Conservation (phyloP, 1,140 invertebrate species). For the Potamilus streckersoni region DNA sequence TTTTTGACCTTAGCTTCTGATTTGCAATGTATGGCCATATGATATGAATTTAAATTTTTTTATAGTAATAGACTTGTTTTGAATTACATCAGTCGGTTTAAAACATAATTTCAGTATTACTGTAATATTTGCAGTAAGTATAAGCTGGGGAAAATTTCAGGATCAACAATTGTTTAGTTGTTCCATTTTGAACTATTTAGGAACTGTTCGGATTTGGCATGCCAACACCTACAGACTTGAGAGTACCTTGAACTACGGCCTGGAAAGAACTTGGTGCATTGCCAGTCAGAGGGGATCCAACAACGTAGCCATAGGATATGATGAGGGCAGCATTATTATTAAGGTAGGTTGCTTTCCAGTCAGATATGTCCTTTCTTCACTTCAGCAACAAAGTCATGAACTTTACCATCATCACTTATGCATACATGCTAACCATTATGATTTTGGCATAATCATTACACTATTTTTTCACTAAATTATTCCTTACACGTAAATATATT, state of each 20-base stretch:
- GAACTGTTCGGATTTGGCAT: constrained; percentile 97
- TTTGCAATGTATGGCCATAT: too few species aligned
- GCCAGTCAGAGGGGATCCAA: constrained; percentile 95
- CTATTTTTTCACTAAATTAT: too few species aligned
- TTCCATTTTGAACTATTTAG: constrained; percentile 42
- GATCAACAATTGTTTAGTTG: not conserved
- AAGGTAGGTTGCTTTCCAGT: constrained; percentile 67
- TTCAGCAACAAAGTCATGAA: too few species aligned
- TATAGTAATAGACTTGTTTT: too few species aligned
- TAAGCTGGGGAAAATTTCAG: not conserved
- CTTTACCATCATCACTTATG: too few species aligned
- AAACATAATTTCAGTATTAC: not conserved
- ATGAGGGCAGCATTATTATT: constrained; percentile 98
- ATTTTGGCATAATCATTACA: too few species aligned
- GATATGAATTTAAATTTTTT: too few species aligned
- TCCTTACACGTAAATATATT: too few species aligned
- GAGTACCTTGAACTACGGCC: constrained; percentile 96
- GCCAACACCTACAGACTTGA: constrained; percentile 95
- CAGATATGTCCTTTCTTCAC: not conserved
- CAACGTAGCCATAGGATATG: constrained; percentile 97
- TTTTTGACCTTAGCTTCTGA: too few species aligned
- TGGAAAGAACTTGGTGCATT: constrained; percentile 98
- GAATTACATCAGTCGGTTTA: too few species aligned
- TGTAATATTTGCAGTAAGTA: not conserved
- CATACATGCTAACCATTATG: too few species aligned